phyloP scores from a whole-genome alignment of 2,888 invertebrate genomes.

The Papilio demoleus region DNA sequence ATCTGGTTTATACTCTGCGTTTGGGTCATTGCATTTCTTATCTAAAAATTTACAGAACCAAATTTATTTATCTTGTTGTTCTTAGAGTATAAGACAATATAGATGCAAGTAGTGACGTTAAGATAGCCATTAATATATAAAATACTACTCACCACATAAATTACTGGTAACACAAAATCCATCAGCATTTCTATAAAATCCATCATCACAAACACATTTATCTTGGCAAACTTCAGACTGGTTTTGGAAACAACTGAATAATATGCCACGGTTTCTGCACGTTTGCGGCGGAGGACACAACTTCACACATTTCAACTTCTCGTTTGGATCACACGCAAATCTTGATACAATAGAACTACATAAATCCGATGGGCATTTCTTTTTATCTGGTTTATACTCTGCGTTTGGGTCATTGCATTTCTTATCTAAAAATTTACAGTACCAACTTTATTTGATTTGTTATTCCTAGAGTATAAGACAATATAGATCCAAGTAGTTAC shows the following conservation, averaged over 20 bases:
- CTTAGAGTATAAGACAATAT: no score
- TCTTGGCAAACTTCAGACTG: neutral
- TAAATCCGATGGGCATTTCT: conserved; percentile 31
- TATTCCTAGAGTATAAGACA: no score
- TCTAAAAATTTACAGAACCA: conserved; percentile 23
- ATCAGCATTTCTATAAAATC: conserved; percentile 23
- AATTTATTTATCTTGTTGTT: no score
- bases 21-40: conserved; percentile 29
- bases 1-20: conserved; percentile 31
- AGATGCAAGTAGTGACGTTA: no score
- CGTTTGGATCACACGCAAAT: conserved; percentile 32
- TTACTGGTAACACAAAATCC: no score
- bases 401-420: conserved; percentile 29
- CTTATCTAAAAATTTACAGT: conserved; percentile 28
- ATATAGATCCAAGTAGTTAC: no score
- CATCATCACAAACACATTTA: conserved; percentile 25
- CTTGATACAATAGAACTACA: conserved; percentile 32
- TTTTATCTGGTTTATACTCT: conserved; percentile 32
- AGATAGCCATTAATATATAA: no score
- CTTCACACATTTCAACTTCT: conserved; percentile 13
- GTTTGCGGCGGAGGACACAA: conserved; percentile 2
- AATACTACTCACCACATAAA: no score
- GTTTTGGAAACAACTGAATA: neutral
- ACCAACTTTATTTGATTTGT: neutral
- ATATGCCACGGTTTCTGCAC: conserved; percentile 3